phyloP scores from a whole-genome alignment of 2,113 vertebrate genomes.

The Lycaon pictus region DNA sequence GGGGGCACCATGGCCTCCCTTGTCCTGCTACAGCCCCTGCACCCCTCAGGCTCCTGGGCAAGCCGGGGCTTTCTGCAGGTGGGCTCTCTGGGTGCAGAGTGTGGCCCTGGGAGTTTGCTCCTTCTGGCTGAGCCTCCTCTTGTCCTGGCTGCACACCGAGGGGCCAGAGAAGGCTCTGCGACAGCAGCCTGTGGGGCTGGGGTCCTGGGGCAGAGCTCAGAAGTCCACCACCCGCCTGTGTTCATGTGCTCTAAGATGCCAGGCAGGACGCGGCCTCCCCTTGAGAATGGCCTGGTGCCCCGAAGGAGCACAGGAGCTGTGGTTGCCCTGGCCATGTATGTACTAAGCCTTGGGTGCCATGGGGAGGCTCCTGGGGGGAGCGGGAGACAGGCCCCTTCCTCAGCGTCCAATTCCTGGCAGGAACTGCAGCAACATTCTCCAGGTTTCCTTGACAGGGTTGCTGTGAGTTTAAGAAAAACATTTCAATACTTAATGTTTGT shows the following conservation, averaged over 20 bases:
- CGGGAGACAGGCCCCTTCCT: rapidly evolving
- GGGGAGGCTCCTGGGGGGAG: background rate
- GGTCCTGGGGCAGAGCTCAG: background rate
- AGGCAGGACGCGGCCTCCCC: rapidly evolving
- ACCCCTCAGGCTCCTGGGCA: rapidly evolving
- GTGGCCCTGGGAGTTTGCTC: background rate
- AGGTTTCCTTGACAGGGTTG: background rate
- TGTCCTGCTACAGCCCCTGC: background rate
- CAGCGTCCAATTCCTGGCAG: background rate
- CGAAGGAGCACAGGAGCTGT: background rate
- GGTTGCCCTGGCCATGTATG: background rate
- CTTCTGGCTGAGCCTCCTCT: background rate
- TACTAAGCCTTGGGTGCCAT: background rate
- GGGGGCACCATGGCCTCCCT: background rate
- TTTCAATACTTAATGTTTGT: too few species aligned
- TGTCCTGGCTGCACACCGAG: rapidly evolving
- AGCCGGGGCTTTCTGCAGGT: too few species aligned
- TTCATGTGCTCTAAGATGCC: background rate
- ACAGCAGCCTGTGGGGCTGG: rapidly evolving
- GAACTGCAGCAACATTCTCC: too few species aligned
- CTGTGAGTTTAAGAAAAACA: background rate
- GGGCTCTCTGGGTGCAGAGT: background rate
- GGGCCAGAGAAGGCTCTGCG: background rate
- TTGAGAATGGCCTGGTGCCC: background rate
- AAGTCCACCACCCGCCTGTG: rapidly evolving